phyloP scores from a whole-genome alignment of 2,888 invertebrate genomes.

The Rotaria magnacalcarata region DNA sequence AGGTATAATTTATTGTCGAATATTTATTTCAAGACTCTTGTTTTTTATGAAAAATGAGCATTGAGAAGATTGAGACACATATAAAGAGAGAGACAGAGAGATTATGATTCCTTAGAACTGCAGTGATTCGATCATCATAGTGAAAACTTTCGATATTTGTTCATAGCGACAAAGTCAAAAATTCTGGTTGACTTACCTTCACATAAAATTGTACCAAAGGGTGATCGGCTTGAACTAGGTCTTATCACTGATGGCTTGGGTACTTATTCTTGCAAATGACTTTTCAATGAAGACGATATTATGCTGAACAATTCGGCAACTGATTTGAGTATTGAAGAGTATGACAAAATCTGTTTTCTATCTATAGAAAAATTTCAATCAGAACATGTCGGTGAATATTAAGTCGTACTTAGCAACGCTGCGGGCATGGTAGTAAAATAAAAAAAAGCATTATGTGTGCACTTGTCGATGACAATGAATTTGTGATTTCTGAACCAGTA shows the following conservation, averaged over 20 bases:
- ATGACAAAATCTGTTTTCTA: not conserved
- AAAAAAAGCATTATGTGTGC: too few species aligned
- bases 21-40: not conserved
- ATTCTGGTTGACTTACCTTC: not conserved
- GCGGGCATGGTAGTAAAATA: too few species aligned
- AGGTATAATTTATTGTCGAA: not conserved
- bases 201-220: not conserved
- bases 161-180: not conserved
- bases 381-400: too few species aligned
- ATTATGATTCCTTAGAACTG: too few species aligned
- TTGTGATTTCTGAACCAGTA: not conserved
- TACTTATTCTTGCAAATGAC: not conserved
- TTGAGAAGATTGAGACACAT: too few species aligned
- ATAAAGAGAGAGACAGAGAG: too few species aligned
- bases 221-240: not conserved
- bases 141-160: not conserved
- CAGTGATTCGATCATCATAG: too few species aligned
- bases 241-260: not conserved
- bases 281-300: not conserved
- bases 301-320: not conserved
- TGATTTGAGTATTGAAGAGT: not conserved
- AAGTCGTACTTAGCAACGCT: too few species aligned
- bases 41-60: not conserved
- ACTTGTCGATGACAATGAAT: too few species aligned
- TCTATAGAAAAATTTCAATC: too few species aligned